These are phyloP conservation scores for Falco naumanni DNA, from an alignment of 2,797 vertebrate genomes.

Conservation along the genomic window DNA sequence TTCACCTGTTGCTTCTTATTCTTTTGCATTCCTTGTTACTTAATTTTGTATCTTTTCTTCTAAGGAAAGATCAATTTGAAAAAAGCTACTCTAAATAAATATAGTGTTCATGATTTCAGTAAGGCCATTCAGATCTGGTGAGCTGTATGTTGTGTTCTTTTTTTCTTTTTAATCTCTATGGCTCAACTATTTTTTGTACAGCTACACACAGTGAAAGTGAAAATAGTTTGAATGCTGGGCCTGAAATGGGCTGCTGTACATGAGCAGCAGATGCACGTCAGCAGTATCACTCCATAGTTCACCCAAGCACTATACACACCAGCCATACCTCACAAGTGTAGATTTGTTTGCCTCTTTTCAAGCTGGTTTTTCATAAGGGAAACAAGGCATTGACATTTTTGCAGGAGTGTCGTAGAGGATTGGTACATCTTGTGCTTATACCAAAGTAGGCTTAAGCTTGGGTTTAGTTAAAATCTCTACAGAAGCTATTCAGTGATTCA, in stretches of 20 bases:
- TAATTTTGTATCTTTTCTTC: background rate
- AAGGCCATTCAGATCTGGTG: background rate
- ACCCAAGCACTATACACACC: rapidly evolving
- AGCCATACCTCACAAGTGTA: background rate
- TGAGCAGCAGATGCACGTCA: background rate
- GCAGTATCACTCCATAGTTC: rapidly evolving
- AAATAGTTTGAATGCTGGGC: background rate
- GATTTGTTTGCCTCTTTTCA: background rate
- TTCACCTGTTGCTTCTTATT: constrained; percentile 17
- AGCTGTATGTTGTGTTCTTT: background rate
- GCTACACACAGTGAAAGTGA: background rate
- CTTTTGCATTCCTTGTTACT: background rate
- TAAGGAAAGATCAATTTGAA: background rate
- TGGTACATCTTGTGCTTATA: background rate
- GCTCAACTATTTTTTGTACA: background rate
- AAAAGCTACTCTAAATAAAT: background rate
- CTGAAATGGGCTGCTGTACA: background rate
- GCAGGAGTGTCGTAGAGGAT: background rate
- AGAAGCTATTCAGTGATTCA: background rate
- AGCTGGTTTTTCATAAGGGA: background rate
- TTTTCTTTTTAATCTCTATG: background rate
- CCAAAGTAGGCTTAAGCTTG: background rate
- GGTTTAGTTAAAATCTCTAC: background rate
- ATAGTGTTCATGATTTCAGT: background rate
- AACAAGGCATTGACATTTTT: background rate